Percentiles rank a stretch among this genome's conserved stretches.
Conservation (phyloP, 2,113 vertebrate species). For the Gambusia affinis region DNA sequence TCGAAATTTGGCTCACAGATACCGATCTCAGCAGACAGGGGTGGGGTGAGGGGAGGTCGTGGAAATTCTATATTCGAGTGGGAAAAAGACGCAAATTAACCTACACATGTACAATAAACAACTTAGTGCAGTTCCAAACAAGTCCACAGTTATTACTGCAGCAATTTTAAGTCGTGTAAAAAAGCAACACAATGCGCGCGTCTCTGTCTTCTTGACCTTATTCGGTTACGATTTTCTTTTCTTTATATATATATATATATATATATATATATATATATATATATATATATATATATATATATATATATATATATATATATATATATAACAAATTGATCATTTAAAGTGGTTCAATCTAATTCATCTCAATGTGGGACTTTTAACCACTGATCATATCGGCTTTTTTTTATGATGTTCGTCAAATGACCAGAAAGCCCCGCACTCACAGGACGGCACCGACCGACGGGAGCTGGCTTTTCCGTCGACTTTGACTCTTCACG, state of each 20-base stretch:
- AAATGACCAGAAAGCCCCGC: conserved; percentile 6
- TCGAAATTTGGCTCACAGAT: conserved; percentile 63
- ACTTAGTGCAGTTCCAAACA: conserved; percentile 26
- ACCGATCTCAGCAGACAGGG: conserved; percentile 62
- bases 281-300: not conserved
- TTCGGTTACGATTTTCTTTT: conserved; percentile 35
- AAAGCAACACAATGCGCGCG: conserved; percentile 7
- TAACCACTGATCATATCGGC: not conserved
- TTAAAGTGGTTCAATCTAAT: conserved; percentile 3
- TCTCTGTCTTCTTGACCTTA: conserved; percentile 59
- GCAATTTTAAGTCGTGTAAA: not conserved
- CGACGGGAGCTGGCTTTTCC: conserved; percentile 54
- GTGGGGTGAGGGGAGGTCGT: conserved; percentile 40
- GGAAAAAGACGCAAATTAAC: conserved; percentile 64
- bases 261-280: not conserved
- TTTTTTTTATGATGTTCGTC: conserved; percentile 15
- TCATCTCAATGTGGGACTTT: not conserved
- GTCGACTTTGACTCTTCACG: conserved; percentile 49
- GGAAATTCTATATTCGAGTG: conserved; percentile 56
- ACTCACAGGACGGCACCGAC: conserved; percentile 33
- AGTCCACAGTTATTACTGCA: conserved; percentile 1
- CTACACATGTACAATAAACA: conserved; percentile 3
- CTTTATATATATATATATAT: not conserved
- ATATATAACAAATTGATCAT: not conserved
- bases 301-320: not conserved